A percentile compares a stretch with the other conserved stretches of the same genome.
Conservation (phyloP, 2,797 vertebrate species). For the Smutsia gigantea region DNA sequence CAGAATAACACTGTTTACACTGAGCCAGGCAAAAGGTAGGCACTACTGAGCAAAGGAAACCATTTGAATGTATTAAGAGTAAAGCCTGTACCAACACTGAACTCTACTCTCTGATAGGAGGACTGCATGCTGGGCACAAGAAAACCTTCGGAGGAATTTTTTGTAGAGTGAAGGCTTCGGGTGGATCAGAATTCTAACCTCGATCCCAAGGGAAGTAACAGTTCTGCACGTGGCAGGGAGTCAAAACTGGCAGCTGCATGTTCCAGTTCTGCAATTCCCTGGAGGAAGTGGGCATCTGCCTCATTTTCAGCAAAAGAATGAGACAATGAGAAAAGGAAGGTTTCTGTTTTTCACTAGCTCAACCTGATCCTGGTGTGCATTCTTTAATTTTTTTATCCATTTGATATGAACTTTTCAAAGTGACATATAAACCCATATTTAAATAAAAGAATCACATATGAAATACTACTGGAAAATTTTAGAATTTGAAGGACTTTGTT, state of each 20-base stretch:
- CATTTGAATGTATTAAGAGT: not conserved
- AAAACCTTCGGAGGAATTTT: not conserved
- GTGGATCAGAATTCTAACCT: conserved; percentile 15
- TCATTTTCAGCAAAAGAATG: conserved; percentile 56
- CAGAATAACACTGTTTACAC: not conserved
- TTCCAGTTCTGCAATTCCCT: conserved; percentile 49
- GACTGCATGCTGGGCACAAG: not conserved
- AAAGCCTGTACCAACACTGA: not conserved
- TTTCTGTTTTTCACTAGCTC: conserved; percentile 44
- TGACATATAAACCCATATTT: not conserved
- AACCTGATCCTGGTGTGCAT: not conserved
- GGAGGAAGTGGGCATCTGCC: conserved; percentile 47
- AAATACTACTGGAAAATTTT: conserved; percentile 9
- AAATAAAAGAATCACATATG: not conserved
- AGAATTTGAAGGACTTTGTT: not conserved
- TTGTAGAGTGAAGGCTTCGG: not conserved
- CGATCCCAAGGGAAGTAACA: not conserved
- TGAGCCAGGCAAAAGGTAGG: not conserved
- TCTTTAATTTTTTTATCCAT: not conserved
- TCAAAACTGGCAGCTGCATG: conserved; percentile 48
- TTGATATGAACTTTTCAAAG: not conserved
- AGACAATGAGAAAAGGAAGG: not conserved
- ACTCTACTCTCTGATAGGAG: not conserved
- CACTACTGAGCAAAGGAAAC: not conserved
- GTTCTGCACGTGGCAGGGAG: not conserved